Percentiles rank a stretch among this genome's conserved stretches.
These are phyloP conservation scores for Heliconius aoede DNA, from an alignment of 2,888 invertebrate species.

Conservation along the genomic window DNA sequence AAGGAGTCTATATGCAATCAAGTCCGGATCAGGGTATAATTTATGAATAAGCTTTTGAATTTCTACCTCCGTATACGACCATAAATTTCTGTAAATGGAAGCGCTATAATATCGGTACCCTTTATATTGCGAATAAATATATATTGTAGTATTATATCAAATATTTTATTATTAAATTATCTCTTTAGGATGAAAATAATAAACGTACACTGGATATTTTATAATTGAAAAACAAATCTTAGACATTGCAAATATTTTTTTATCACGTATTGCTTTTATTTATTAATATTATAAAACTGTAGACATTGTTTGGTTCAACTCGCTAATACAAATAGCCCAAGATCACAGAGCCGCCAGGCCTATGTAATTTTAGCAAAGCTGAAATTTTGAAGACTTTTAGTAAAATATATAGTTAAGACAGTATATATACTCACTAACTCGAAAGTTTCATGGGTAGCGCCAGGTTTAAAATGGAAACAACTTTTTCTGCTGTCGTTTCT, in stretches of 20 bases:
- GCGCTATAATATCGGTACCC: constrained; percentile 7
- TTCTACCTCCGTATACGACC: constrained; percentile 45
- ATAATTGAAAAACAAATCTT: too few relatives aligned
- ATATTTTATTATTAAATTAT: too few relatives aligned
- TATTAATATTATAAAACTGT: too few relatives aligned
- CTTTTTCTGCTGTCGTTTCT: not conserved
- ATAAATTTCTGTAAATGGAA: constrained; percentile 39
- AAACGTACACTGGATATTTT: too few relatives aligned
- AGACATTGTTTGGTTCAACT: not conserved
- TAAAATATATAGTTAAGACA: too few relatives aligned
- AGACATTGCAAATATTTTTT: not conserved
- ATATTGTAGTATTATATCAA: not conserved
- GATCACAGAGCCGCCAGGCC: too few relatives aligned
- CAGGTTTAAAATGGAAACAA: not conserved
- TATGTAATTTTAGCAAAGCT: too few relatives aligned
- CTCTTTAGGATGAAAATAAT: too few relatives aligned
- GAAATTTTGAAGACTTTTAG: too few relatives aligned
- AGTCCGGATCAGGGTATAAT: constrained; percentile 48
- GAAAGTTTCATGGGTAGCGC: too few relatives aligned
- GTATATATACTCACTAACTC: too few relatives aligned
- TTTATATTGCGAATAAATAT: constrained; percentile 12
- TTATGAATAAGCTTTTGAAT: constrained; percentile 50
- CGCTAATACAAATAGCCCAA: not conserved
- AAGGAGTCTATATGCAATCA: constrained; percentile 51
- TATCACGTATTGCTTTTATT: too few relatives aligned